phyloP scores from a whole-genome alignment of 2,888 invertebrate species.

The Orthosia cruda region DNA sequence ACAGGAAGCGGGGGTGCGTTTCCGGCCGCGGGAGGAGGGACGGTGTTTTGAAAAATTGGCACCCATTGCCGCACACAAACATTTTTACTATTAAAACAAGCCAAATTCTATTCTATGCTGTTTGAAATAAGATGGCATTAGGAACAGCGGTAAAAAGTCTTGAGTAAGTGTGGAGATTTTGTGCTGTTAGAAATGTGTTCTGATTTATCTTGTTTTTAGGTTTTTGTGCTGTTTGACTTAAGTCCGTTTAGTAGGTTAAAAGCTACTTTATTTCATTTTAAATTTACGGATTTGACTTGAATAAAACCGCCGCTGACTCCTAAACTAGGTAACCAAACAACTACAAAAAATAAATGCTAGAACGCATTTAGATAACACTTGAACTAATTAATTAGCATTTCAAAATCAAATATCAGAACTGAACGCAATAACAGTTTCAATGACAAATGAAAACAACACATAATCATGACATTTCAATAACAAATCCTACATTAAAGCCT shows the following conservation, averaged over 20 bases:
- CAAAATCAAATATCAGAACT: constrained; percentile 32
- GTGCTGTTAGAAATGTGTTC: constrained; percentile 74
- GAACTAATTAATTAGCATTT: constrained; percentile 55
- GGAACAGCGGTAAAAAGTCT: constrained; percentile 26
- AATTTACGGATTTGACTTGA: neutral
- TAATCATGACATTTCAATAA: constrained; percentile 52
- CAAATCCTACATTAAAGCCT: constrained; percentile 44
- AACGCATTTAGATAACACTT: constrained; percentile 26
- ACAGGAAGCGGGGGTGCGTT: constrained; percentile 88
- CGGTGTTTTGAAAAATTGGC: constrained; percentile 91
- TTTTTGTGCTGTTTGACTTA: constrained; percentile 67
- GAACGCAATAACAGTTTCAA: constrained; percentile 48
- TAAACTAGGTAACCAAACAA: constrained; percentile 5
- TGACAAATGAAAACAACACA: constrained; percentile 48
- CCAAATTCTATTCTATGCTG: constrained; percentile 74
- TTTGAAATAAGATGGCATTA: constrained; percentile 67
- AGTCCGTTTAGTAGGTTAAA: constrained; percentile 41
- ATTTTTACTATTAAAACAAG: constrained; percentile 73
- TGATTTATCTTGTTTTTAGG: constrained; percentile 77
- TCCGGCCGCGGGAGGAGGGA: constrained; percentile 81
- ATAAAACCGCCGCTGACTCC: neutral
- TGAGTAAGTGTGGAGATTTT: constrained; percentile 72
- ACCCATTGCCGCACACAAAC: constrained; percentile 82
- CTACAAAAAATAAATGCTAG: constrained; percentile 1
- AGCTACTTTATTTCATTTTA: constrained; percentile 49